A percentile compares a stretch with the other conserved stretches of the same genome.
These are phyloP conservation scores for Rhinolophus sinicus DNA, from an alignment of 2,113 vertebrate genomes.

Conservation along the genomic window DNA sequence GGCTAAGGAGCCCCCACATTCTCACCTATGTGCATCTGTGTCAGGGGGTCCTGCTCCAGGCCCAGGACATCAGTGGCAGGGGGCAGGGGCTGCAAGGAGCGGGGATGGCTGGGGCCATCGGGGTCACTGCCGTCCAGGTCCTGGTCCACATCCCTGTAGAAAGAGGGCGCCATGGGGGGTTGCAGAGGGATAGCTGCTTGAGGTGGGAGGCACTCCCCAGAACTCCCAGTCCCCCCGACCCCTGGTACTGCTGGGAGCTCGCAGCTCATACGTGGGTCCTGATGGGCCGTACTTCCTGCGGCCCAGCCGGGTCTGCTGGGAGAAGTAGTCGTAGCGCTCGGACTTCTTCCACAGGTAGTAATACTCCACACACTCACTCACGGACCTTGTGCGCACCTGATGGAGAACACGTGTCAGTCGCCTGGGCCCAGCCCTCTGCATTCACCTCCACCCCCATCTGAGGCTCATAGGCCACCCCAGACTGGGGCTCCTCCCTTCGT, in stretches of 20 bases:
- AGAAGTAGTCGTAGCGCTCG: constrained; percentile 94
- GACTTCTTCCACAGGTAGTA: constrained; percentile 99
- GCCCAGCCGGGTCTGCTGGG: constrained; percentile 93
- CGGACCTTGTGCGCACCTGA: constrained; percentile 96
- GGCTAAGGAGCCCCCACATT: not conserved
- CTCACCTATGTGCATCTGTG: constrained; percentile 86
- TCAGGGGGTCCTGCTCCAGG: constrained; percentile 84
- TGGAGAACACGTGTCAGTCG: not conserved
- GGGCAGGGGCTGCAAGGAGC: constrained; percentile 82
- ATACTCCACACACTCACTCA: constrained; percentile 97
- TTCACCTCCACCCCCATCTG: not conserved
- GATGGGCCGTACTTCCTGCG: constrained; percentile 93
- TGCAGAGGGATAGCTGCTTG: not conserved
- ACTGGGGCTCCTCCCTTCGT: not conserved
- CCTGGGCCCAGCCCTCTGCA: not conserved
- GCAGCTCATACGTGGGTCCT: constrained; percentile 90
- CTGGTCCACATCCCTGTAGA: constrained; percentile 90
- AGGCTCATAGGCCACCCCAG: not conserved
- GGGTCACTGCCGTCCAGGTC: constrained; percentile 90
- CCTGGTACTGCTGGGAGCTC: constrained; percentile 66
- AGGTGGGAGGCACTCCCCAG: not conserved
- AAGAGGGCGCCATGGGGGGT: constrained; percentile 7
- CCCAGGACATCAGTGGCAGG: constrained; percentile 82
- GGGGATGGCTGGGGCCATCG: constrained; percentile 85
- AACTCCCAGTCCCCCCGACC: not conserved